Base-by-base conservation (phyloP, 1,140 invertebrate genomes). In the Dryas iulia region DNA sequence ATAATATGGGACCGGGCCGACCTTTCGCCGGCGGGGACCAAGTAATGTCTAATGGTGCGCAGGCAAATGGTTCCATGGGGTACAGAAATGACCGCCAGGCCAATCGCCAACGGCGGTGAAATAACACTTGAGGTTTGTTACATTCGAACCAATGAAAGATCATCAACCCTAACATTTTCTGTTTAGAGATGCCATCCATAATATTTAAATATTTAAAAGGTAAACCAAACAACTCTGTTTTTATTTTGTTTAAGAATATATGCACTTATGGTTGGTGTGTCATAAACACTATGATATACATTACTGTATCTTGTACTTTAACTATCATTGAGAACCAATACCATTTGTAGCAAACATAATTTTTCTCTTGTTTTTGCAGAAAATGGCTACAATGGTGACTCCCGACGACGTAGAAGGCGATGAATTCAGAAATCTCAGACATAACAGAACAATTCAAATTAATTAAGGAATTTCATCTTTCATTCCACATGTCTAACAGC, bases 71-170 rank as follows among this genome's bases (percentile, higher is more conserved):
- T 82, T 88, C 89, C 83, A 81, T 89, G 89, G 87, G 89, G 86
- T 91, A 91, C 82, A 80, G 81, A 77, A 82, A 84, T 77, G 86
- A 89, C 87, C 89, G 89, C 87, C 89, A 90, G 89, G 86, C 84
- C 77, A 89, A 90, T 84, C 87, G 84, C 81, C 87, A 77, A 66
- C 81, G 86, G 74, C 86, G 86, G 79, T 89, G 87, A 89, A 85
- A 76, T 47, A 21, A 47, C 39, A 47, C 18, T 69, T 71, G 89
- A 91, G 89, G 89, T 91, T 91, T 91, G 89, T 91, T 88, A 81
- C 71, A 82, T 85, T 89, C 79, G 85, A 86, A 87, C 89, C 87
- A 87, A 90, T 88, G 81, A 76, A 79, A 79, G 82, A 81, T 87
- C 83, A 89, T 79, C 76, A 24, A 80, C 79, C 74, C 78, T 83